A percentile compares a stretch with the other conserved stretches of the same genome.
Evolutionary conservation across 2,797 vertebrate genomes (phyloP).

Genomic region (Myotis myotis): DNA sequence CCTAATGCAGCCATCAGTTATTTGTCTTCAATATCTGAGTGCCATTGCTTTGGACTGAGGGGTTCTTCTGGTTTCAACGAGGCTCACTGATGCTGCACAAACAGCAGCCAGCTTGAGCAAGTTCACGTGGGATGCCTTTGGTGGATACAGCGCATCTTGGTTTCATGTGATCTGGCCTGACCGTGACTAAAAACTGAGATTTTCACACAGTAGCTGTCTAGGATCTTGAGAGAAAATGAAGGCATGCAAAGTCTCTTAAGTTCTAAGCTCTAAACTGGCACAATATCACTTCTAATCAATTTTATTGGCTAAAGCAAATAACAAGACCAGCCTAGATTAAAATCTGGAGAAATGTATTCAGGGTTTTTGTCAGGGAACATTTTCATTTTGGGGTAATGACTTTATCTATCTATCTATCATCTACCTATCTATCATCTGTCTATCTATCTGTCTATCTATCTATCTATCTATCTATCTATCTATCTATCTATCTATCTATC

Average conservation of each 20-base stretch:
- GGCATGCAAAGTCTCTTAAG: not conserved
- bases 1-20: not conserved
- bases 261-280: not conserved
- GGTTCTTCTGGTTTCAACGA: not conserved
- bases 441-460: too few species aligned
- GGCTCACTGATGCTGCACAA: not conserved
- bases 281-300: not conserved
- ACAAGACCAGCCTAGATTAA: not conserved
- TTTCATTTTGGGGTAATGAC: not conserved
- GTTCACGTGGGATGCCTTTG: not conserved
- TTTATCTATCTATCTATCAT: not conserved
- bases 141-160: not conserved
- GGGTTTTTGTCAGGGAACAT: not conserved
- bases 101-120: not conserved
- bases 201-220: not conserved
- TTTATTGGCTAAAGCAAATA: not conserved
- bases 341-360: not conserved
- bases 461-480: too few species aligned
- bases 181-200: not conserved
- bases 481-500: too few species aligned
- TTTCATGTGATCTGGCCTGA: not conserved
- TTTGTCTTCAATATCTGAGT: not conserved
- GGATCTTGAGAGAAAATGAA: not conserved
- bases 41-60: not conserved
- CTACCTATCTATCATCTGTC: too few species aligned